Conservation (phyloP, 1,140 invertebrate genomes). For the Solenopsis fugax region DNA sequence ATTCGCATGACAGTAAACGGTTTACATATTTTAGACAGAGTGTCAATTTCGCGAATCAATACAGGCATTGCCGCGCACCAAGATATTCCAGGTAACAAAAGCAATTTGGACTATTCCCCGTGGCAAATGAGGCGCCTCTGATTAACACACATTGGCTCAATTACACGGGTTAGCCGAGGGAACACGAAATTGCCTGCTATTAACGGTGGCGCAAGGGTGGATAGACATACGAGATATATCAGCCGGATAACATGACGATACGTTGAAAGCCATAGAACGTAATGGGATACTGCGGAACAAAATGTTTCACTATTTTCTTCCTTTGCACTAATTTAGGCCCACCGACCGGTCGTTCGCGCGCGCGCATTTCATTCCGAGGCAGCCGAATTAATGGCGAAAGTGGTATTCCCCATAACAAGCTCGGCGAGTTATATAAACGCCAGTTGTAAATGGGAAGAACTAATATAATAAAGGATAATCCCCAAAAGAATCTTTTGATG, state of each 20-base stretch:
- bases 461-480: constrained; percentile 21
- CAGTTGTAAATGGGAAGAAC: background rate
- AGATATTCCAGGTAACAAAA: constrained; percentile 76
- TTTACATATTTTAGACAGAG: constrained; percentile 48
- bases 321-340: constrained; percentile 45
- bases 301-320: constrained; percentile 59
- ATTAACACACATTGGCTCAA: constrained; percentile 80
- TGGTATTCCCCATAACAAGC: background rate
- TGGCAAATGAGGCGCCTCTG: constrained; percentile 78
- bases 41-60: constrained; percentile 69
- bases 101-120: constrained; percentile 76
- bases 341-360: constrained; percentile 1
- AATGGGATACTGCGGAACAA: constrained; percentile 48
- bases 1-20: background rate
- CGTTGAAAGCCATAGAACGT: constrained; percentile 57
- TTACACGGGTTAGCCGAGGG: constrained; percentile 76
- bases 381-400: constrained; percentile 37
- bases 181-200: constrained; percentile 79
- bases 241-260: constrained; percentile 70
- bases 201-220: constrained; percentile 73
- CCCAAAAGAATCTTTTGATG: background rate
- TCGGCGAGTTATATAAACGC: background rate
- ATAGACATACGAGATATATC: constrained; percentile 74
- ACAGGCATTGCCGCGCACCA: constrained; percentile 18
- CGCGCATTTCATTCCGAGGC: constrained; percentile 9